Base-by-base conservation (phyloP, 2,797 vertebrate species). In the Poeciliopsis infans region DNA sequence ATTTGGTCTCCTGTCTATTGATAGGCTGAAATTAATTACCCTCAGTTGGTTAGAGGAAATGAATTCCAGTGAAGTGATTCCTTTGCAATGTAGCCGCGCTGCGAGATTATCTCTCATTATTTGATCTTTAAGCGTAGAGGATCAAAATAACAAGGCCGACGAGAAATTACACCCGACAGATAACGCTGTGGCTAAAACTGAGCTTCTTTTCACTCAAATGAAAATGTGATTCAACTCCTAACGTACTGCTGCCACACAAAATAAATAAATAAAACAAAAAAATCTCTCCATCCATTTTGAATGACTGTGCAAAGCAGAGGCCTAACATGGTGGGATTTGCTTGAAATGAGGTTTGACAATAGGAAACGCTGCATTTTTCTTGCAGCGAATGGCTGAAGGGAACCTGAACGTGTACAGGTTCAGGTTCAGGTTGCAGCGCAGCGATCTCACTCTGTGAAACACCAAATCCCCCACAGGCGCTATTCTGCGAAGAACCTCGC, bases 81-180 rank as follows among this genome's bases (percentile, higher is more conserved):
- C 51, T 41, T 74, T 68, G 59, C 69, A 55, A 83, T 53, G 49
- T 64, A 81, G 64, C 76, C 55, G 66, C n/a, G 57, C 74, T 76
- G 76, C 73, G 7, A 83, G 75, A 85, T 87, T 78, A 87, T 87
- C 77, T 82, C 73, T 79, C 73, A 83, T 85, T 79, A 80, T 76
- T 64, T 59, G 49, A 87, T 88, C 80, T 83, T 85, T 81, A 41
- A 72, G 53, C 76, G 72, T 72, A 77, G 77, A 74, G 69, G 79
- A 83, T 82, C 71, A 59, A 71, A 86, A 87, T 83, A 83, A 82
- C 72, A 51, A 73, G 69, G 70, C 28, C 15, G 28, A 64, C 25
- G 47, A 45, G 10, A 76, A 78, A 79, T 18, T 47, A 73, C 77
- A 79, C 66, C 71, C 64, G 59, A 76, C 66, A 55, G 46, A 61